Evolutionary conservation across 2,797 vertebrate species (phyloP), one percentile per base, ranked within the genome.

Genomic region (Halcyon leucocephala): DNA sequence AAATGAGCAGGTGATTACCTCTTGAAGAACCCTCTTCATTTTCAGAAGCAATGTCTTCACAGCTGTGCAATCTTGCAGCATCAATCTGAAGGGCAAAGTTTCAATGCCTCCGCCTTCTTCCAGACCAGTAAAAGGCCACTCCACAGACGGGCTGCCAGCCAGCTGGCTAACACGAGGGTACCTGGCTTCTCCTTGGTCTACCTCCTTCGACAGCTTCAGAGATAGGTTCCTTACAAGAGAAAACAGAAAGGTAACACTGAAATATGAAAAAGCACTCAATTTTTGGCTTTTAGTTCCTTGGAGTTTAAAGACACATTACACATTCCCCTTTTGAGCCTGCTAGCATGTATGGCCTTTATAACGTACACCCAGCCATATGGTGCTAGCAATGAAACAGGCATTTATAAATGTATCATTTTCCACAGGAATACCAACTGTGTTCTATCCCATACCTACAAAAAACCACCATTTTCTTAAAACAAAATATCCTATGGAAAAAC

Each of bases 31-130:
- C 94, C 99, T 98, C 94, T 99, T 99, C 98, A 99, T 98, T 97
- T 99, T 99, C 89, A 99, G 97, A 76, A 99, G 98, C 82, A 99
- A 95, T 0, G 99, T 99, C 98, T 99, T 99, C 25, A 99, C 99
- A 61, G 99, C 98, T 9, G 99, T 99, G 92, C 99, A 99, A 96
- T 99, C 99, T 93, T 99, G 99, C 93, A 99, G 98, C 99, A 99
- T 99, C 97, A 99, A 35, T 96, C 99, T 98, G 94, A 99, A 98
- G 3, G 99, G 99, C 94, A 99, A 97, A 39, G 98, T 98, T 96
- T 99, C 99, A 69, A 99, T 95, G 49, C 99, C 98, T 64, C 98
- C 98, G 0, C 97, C 97, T 94, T 99, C 99, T 44, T 99, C 99
- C 58, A 99, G 98, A 57, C 97, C 97, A 86, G 97, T 95, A 44